These are phyloP conservation scores for Anabacerthia variegaticeps DNA, from an alignment of 2,797 vertebrate genomes.

Conservation along the genomic window DNA sequence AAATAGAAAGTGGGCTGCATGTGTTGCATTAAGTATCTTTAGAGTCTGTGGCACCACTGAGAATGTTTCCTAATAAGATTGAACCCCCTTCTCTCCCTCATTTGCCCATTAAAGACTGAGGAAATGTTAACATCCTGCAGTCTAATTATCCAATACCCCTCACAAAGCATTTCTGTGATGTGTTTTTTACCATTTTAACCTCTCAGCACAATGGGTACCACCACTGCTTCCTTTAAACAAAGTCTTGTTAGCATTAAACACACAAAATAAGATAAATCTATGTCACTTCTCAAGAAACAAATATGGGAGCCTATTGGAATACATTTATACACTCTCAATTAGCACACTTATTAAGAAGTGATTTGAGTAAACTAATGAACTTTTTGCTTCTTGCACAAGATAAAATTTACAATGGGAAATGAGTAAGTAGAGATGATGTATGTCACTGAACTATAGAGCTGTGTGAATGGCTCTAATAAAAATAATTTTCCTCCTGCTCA, in stretches of 20 bases:
- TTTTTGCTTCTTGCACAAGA: constrained; percentile 58
- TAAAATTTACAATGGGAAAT: constrained; percentile 63
- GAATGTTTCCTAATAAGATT: not conserved
- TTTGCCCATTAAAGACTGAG: not conserved
- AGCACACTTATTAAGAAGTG: constrained; percentile 55
- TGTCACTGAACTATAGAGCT: constrained; percentile 51
- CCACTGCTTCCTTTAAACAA: not conserved
- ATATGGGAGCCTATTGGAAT: constrained; percentile 26
- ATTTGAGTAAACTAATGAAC: constrained; percentile 57
- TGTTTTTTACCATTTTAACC: constrained; percentile 10
- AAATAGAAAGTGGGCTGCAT: not conserved
- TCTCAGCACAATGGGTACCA: constrained; percentile 12
- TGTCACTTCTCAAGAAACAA: constrained; percentile 50
- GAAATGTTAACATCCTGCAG: not conserved
- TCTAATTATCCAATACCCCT: constrained; percentile 32
- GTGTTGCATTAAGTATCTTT: not conserved
- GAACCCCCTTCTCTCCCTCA: not conserved
- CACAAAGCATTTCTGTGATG: not conserved
- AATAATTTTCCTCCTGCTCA: constrained; percentile 27
- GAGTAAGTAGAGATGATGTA: constrained; percentile 7
- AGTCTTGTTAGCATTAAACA: constrained; percentile 31
- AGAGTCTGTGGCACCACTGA: not conserved
- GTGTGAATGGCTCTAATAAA: constrained; percentile 62
- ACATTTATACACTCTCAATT: constrained; percentile 57
- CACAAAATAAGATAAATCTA: not conserved